These are phyloP conservation scores for Drosophila parvula DNA, from an alignment of 1,140 invertebrate species.

Conservation along the genomic window DNA sequence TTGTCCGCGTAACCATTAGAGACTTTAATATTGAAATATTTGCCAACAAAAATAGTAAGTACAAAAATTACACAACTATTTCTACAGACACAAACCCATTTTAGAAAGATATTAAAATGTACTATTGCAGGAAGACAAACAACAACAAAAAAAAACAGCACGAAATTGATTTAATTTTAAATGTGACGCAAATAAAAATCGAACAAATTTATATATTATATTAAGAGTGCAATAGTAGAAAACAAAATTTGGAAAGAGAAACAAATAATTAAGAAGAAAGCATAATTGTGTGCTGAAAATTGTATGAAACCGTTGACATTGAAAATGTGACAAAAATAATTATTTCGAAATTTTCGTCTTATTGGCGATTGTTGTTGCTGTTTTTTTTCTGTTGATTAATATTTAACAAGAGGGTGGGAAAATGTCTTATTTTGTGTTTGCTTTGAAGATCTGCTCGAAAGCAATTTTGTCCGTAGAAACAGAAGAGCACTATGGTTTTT, in stretches of 20 bases:
- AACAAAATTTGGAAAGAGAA: not conserved
- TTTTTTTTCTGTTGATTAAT: slow-evolving; percentile 29
- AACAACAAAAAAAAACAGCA: not conserved
- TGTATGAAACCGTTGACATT: slow-evolving; percentile 49
- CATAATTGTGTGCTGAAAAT: slow-evolving; percentile 25
- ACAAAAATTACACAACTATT: not conserved
- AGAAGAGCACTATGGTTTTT: not conserved
- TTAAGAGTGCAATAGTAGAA: slow-evolving; percentile 10
- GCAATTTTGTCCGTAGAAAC: not conserved
- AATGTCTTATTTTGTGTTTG: slow-evolving; percentile 9
- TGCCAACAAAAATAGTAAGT: too few species aligned
- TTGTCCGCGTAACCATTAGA: too few species aligned
- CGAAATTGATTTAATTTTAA: too few species aligned
- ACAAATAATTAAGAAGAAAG: slow-evolving; percentile 2
- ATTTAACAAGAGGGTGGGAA: slow-evolving; percentile 29
- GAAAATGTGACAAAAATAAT: slow-evolving; percentile 55
- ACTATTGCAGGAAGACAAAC: not conserved
- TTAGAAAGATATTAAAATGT: too few species aligned
- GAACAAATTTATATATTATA: not conserved
- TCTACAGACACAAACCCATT: not conserved
- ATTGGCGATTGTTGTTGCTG: not conserved
- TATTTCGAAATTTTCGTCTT: slow-evolving; percentile 33
- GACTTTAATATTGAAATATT: too few species aligned
- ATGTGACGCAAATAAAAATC: slow-evolving; percentile 1
- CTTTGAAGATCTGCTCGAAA: slow-evolving; percentile 25